A percentile compares a stretch with the other conserved stretches of the same genome.
phyloP scores from a whole-genome alignment of 1,140 invertebrate species.

The Trypoxylus dichotomus region DNA sequence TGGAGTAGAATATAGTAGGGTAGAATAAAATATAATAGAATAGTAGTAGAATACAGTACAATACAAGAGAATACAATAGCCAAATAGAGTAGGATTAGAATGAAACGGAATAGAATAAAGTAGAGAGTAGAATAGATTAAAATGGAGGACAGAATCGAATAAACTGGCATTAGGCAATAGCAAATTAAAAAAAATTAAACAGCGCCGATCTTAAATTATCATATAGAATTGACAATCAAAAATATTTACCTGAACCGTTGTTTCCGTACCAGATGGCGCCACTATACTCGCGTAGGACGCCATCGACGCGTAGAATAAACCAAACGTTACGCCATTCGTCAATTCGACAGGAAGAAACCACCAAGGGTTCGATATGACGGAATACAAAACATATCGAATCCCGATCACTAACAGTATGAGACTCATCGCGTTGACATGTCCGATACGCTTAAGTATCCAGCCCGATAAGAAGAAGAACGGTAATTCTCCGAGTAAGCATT shows the following conservation, averaged over 20 bases:
- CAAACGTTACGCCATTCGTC: constrained; percentile 84
- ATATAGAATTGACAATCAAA: not conserved
- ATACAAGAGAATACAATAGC: too few species aligned
- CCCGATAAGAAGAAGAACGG: constrained; percentile 88
- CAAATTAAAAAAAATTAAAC: too few species aligned
- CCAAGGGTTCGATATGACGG: constrained; percentile 78
- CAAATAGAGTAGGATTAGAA: too few species aligned
- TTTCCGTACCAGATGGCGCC: constrained; percentile 81
- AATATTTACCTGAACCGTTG: constrained; percentile 72
- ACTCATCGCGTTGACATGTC: constrained; percentile 81
- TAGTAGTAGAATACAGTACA: too few species aligned
- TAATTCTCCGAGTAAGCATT: constrained; percentile 84
- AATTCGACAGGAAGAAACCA: constrained; percentile 81
- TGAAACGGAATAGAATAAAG: too few species aligned
- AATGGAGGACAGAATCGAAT: too few species aligned
- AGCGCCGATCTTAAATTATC: not conserved
- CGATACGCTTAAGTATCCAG: constrained; percentile 76
- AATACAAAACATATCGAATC: constrained; percentile 80
- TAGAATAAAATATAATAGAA: too few species aligned
- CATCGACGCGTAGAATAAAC: constrained; percentile 87
- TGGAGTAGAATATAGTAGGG: too few species aligned
- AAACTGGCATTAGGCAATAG: too few species aligned
- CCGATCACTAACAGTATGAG: constrained; percentile 76
- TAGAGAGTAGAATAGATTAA: too few species aligned
- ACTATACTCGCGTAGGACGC: constrained; percentile 85